These are phyloP conservation scores for Caenorhabditis briggsae DNA, from an alignment of 1,140 invertebrate species.

Conservation along the genomic window DNA sequence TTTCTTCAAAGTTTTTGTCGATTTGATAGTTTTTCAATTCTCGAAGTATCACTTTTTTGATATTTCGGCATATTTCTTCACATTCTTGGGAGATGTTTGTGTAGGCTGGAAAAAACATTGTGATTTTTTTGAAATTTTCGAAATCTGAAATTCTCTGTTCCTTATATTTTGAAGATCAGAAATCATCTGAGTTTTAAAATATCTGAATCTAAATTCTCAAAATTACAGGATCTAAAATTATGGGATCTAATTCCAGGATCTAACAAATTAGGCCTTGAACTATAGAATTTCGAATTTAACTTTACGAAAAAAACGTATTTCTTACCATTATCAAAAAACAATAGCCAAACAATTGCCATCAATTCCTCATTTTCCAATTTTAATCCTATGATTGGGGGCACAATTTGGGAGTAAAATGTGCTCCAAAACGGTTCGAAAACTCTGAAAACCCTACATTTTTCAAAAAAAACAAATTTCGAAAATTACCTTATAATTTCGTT, in stretches of 20 bases:
- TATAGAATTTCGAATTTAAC: no score
- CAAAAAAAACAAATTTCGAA: no score
- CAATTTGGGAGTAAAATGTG: background rate
- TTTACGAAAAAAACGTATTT: no score
- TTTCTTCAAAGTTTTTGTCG: background rate
- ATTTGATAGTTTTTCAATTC: conserved; percentile 13
- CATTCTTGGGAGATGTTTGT: background rate
- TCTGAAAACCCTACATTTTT: background rate
- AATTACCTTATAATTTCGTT: background rate
- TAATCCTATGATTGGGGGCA: background rate
- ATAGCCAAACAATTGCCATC: background rate
- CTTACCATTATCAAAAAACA: conserved; percentile 11
- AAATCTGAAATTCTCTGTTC: no score
- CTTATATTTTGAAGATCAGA: no score
- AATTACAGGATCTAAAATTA: no score
- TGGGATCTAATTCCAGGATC: no score
- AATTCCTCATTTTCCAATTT: background rate
- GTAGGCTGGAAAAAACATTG: background rate
- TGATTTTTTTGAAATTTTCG: no score
- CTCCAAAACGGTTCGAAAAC: background rate
- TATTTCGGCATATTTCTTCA: background rate
- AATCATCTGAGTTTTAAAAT: no score
- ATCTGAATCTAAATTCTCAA: no score
- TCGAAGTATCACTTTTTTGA: background rate
- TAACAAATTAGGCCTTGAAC: no score